Conservation (phyloP, 2,888 invertebrate genomes). For the Netelia fuscicornis region DNA sequence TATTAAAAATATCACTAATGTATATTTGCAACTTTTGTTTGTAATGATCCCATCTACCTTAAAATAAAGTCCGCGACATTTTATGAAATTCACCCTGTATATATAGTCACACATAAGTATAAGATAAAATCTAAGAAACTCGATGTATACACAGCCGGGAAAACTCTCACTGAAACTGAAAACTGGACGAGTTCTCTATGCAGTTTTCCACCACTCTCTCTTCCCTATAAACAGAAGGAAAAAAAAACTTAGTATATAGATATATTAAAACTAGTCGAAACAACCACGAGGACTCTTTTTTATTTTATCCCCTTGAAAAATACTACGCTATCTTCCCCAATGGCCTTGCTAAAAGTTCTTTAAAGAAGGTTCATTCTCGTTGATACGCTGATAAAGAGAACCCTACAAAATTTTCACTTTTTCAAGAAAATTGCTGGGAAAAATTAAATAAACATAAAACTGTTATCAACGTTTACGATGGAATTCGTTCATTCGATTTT, state of each 20-base stretch:
- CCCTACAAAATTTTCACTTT: too few species aligned
- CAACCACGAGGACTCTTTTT: constrained; percentile 41
- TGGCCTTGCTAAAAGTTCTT: constrained; percentile 44
- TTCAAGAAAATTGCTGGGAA: too few species aligned
- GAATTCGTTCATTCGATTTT: constrained; percentile 7
- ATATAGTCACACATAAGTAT: neutral
- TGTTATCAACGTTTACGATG: neutral
- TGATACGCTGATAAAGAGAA: constrained; percentile 24
- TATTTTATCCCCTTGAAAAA: constrained; percentile 40
- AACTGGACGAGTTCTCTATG: constrained; percentile 43
- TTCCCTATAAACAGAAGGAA: neutral
- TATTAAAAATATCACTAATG: too few species aligned
- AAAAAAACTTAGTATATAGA: neutral
- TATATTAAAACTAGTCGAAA: neutral
- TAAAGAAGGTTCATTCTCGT: constrained; percentile 39
- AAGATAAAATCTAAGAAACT: neutral
- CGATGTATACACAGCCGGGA: constrained; percentile 43
- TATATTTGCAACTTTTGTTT: too few species aligned
- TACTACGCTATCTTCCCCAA: constrained; percentile 41
- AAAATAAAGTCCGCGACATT: too few species aligned
- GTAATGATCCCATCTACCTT: too few species aligned
- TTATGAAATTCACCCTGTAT: neutral
- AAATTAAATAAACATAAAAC: too few species aligned
- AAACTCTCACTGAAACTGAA: constrained; percentile 54
- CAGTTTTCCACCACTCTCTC: constrained; percentile 46